phyloP scores from a whole-genome alignment of 2,797 vertebrate species.

The Malacoctenus gilli region DNA sequence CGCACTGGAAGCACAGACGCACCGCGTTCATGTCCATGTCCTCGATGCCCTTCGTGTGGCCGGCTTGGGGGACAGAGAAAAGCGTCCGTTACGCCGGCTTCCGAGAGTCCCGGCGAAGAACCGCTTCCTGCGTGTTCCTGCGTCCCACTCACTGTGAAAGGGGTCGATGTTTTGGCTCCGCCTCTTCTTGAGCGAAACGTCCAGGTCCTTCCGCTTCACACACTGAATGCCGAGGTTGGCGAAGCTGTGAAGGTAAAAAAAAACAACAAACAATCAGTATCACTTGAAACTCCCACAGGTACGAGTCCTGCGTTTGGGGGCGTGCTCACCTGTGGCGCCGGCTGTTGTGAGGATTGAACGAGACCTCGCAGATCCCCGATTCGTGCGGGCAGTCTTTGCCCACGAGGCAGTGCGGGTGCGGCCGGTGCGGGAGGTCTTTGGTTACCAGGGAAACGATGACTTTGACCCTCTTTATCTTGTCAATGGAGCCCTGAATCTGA shows the following conservation, averaged over 20 bases:
- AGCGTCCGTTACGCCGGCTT: not conserved
- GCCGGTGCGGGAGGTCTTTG: slow-evolving; percentile 90
- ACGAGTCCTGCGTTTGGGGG: too few relatives aligned
- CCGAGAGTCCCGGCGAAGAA: too few relatives aligned
- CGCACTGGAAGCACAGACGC: slow-evolving; percentile 92
- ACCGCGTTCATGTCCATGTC: slow-evolving; percentile 98
- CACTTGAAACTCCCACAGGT: too few relatives aligned
- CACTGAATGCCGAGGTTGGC: slow-evolving; percentile 95
- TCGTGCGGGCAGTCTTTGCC: slow-evolving; percentile 89
- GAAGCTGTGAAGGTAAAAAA: slow-evolving; percentile 89
- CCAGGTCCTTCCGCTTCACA: slow-evolving; percentile 91
- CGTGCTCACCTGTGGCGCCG: slow-evolving; percentile 85
- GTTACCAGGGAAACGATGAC: slow-evolving; percentile 91
- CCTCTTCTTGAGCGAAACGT: slow-evolving; percentile 86
- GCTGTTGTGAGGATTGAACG: slow-evolving; percentile 81
- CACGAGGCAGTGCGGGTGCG: slow-evolving; percentile 95
- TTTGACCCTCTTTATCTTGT: slow-evolving; percentile 81
- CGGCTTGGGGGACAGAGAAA: slow-evolving; percentile 74
- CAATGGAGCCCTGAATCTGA: slow-evolving; percentile 86
- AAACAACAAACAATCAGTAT: too few relatives aligned
- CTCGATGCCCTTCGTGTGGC: slow-evolving; percentile 91
- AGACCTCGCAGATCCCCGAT: slow-evolving; percentile 86
- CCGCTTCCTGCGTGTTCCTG: not conserved
- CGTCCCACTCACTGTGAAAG: slow-evolving; percentile 86
- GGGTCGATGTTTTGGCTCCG: slow-evolving; percentile 91